phyloP scores from a whole-genome alignment of 2,888 invertebrate species.

The Dynastes hyllus region DNA sequence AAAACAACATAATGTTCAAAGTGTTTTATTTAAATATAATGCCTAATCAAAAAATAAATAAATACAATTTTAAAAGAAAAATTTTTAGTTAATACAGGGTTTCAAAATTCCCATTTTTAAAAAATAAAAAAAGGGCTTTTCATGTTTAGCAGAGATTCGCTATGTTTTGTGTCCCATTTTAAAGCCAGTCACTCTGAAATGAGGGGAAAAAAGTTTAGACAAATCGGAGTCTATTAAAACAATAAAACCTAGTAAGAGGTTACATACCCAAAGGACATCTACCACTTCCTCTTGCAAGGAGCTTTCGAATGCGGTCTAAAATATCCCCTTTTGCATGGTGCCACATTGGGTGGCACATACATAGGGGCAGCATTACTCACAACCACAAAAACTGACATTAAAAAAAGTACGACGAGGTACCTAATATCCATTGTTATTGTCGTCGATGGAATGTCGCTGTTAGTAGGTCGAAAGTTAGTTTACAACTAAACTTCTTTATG shows the following conservation, averaged over 20 bases:
- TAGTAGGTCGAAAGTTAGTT: not conserved
- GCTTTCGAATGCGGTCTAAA: constrained; percentile 27
- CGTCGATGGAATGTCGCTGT: not conserved
- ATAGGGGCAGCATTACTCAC: constrained; percentile 28
- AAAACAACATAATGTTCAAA: no score
- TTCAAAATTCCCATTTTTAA: no score
- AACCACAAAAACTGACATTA: constrained; percentile 31
- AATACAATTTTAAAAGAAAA: no score
- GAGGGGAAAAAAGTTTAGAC: not conserved
- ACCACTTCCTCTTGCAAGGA: constrained; percentile 38
- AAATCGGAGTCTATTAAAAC: not conserved
- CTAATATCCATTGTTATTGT: constrained; percentile 26
- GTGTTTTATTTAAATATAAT: not conserved
- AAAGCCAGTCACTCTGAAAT: not conserved
- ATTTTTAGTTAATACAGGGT: no score
- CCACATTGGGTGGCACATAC: constrained; percentile 24
- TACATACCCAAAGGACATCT: constrained; percentile 20
- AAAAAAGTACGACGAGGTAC: constrained; percentile 12
- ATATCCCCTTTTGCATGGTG: constrained; percentile 29
- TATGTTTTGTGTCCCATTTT: not conserved
- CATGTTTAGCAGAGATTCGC: not conserved
- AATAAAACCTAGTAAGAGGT: not conserved
- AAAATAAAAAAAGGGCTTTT: no score
- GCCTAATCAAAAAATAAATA: not conserved
- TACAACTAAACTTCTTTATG: not conserved